phyloP scores from a whole-genome alignment of 2,113 vertebrate species.

The Rhinoptilus africanus region DNA sequence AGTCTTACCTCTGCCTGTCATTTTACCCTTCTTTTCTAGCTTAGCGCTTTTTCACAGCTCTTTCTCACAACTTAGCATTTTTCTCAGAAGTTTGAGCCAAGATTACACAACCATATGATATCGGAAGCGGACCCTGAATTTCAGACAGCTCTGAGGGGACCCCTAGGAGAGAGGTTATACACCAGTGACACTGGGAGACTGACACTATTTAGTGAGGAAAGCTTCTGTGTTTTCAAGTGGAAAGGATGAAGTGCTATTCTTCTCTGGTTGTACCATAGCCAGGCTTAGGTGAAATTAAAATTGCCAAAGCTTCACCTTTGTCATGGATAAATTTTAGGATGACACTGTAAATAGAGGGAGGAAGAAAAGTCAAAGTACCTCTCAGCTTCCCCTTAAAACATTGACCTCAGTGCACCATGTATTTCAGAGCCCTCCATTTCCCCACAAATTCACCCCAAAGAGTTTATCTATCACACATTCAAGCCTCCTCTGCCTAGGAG shows the following conservation, averaged over 20 bases:
- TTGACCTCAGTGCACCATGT: background rate
- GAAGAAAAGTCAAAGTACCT: background rate
- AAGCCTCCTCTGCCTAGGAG: background rate
- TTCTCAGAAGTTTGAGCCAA: background rate
- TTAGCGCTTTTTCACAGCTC: conserved; percentile 12
- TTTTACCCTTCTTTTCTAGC: background rate
- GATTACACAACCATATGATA: background rate
- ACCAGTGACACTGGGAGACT: background rate
- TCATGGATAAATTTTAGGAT: background rate
- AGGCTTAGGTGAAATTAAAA: background rate
- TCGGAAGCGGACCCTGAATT: background rate
- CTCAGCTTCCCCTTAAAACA: background rate
- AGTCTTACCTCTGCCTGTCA: background rate
- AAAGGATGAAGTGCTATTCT: background rate
- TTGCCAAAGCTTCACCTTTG: background rate
- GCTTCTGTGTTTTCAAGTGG: background rate
- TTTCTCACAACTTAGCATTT: background rate
- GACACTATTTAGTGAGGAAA: background rate
- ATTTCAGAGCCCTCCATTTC: conserved; percentile 3
- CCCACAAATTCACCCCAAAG: background rate
- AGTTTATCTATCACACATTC: background rate
- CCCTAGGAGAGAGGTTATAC: background rate
- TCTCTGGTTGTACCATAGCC: background rate
- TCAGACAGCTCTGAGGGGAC: background rate
- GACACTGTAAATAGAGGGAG: background rate